Percentiles rank a stretch among this genome's conserved stretches.
Evolutionary conservation across 2,888 invertebrate genomes (phyloP).

Genomic region (Vannuccia rotundouncinata): DNA sequence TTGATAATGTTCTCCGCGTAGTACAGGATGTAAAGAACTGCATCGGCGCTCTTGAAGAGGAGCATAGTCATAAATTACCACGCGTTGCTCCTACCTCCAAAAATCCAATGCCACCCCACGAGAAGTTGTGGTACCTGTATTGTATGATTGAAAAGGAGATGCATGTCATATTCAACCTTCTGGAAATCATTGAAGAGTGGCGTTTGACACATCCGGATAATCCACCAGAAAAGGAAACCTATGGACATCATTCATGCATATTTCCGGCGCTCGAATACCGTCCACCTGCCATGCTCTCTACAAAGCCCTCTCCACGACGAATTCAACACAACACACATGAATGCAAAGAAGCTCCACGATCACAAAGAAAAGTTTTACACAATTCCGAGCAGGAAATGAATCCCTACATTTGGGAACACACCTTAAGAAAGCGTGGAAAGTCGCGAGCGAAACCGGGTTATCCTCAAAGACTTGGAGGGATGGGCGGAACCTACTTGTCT

Average conservation of each 20-base stretch:
- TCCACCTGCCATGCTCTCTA: not conserved
- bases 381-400: conserved; percentile 3
- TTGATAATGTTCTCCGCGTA: conserved; percentile 1
- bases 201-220: conserved; percentile 5
- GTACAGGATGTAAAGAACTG: conserved; percentile 3
- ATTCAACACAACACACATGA: not conserved
- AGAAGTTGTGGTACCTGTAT: conserved; percentile 30
- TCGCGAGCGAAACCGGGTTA: not conserved
- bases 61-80: conserved; percentile 5
- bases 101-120: conserved; percentile 18
- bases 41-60: not conserved
- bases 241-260: not conserved
- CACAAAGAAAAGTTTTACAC: not conserved
- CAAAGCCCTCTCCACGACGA: not conserved
- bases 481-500: not conserved
- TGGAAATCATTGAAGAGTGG: conserved; percentile 25
- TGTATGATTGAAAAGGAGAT: conserved; percentile 28
- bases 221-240: not conserved
- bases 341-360: not conserved
- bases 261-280: not conserved
- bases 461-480: not conserved
- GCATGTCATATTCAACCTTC: not conserved
- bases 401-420: conserved; percentile 25
- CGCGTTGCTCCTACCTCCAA: not conserved
- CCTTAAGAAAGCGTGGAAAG: not conserved